These are phyloP conservation scores for Drosophila mettleri DNA, from an alignment of 2,888 invertebrate species.

Conservation along the genomic window DNA sequence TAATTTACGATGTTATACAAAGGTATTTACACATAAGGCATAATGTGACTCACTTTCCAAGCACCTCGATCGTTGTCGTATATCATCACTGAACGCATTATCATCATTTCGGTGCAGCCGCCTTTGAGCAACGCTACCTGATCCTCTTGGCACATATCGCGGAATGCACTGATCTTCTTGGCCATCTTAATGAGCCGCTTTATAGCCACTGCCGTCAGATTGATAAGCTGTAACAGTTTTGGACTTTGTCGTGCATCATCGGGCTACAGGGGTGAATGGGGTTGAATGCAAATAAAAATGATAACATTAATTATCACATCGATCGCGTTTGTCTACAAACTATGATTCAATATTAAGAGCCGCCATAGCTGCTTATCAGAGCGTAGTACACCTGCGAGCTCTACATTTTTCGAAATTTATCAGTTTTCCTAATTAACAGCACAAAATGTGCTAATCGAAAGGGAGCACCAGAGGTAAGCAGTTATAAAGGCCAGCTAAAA, in stretches of 20 bases:
- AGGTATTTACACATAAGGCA: neutral
- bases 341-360: constrained; percentile 40
- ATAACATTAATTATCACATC: constrained; percentile 46
- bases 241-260: constrained; percentile 87
- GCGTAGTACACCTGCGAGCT: constrained; percentile 63
- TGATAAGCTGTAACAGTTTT: constrained; percentile 92
- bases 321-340: constrained; percentile 6
- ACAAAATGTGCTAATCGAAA: constrained; percentile 73
- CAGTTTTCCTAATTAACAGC: constrained; percentile 73
- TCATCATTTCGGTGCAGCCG: constrained; percentile 98
- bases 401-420: constrained; percentile 60
- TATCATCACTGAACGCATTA: constrained; percentile 95
- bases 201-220: constrained; percentile 96
- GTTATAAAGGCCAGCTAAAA: constrained; percentile 38
- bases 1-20: neutral
- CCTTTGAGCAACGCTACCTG: constrained; percentile 91
- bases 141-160: constrained; percentile 97
- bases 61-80: constrained; percentile 94
- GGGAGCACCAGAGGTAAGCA: constrained; percentile 57
- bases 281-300: constrained; percentile 1
- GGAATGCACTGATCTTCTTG: constrained; percentile 94
- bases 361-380: constrained; percentile 47
- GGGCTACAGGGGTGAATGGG: constrained; percentile 64
- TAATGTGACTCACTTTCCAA: constrained; percentile 90
- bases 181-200: constrained; percentile 93